A percentile compares a stretch with the other conserved stretches of the same genome.
phyloP scores from a whole-genome alignment of 2,113 vertebrate genomes.

The Gracilinanus agilis region DNA sequence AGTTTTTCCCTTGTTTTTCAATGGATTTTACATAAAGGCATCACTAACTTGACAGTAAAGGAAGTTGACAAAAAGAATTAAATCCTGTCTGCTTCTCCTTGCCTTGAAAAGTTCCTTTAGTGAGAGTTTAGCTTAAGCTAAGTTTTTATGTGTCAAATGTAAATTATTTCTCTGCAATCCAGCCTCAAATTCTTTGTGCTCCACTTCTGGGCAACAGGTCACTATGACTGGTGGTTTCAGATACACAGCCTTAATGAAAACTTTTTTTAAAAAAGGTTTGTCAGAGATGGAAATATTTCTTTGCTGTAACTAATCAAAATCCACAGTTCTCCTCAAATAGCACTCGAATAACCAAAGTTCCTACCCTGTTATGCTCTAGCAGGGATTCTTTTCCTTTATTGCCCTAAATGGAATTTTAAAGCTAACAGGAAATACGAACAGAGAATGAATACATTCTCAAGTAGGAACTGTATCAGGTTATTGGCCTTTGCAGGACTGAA shows the following conservation, averaged over 20 bases:
- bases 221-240: slow-evolving; percentile 30
- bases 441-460: slow-evolving; percentile 36
- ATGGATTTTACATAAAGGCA: slow-evolving; percentile 18
- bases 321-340: slow-evolving; percentile 26
- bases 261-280: neutral
- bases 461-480: slow-evolving; percentile 15
- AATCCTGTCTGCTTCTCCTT: neutral
- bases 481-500: slow-evolving; percentile 45
- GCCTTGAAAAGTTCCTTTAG: slow-evolving; percentile 21
- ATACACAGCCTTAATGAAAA: slow-evolving; percentile 10
- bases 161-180: slow-evolving; percentile 17
- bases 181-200: neutral
- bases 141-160: slow-evolving; percentile 10
- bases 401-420: slow-evolving; percentile 32
- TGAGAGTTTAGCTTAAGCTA: slow-evolving; percentile 24
- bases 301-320: slow-evolving; percentile 12
- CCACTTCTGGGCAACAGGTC: slow-evolving; percentile 29
- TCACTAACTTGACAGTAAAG: neutral
- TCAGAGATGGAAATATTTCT: slow-evolving; percentile 19
- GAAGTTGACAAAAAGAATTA: neutral
- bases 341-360: slow-evolving; percentile 27
- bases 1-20: neutral
- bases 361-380: slow-evolving; percentile 24
- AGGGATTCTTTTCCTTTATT: slow-evolving; percentile 51
- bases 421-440: slow-evolving; percentile 56